Conservation (phyloP, 2,113 vertebrate species). For the Meriones unguiculatus region DNA sequence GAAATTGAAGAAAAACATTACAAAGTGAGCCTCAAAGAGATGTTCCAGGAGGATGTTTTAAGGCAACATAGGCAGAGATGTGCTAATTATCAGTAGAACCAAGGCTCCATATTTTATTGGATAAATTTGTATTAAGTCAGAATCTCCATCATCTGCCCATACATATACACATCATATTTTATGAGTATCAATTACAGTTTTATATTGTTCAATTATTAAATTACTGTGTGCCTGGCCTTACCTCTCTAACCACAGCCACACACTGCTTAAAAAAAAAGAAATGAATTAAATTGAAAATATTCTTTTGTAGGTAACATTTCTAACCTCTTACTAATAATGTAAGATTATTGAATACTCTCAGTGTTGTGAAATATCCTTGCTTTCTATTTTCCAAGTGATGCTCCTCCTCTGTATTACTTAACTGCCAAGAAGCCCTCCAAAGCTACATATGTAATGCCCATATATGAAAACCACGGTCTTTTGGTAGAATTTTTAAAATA, state of each 20-base stretch:
- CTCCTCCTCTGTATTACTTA: background rate
- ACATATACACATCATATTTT: background rate
- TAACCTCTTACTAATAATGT: background rate
- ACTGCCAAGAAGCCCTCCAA: background rate
- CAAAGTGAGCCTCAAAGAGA: conserved; percentile 1
- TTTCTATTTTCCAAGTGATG: background rate
- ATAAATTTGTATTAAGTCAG: conserved; percentile 34
- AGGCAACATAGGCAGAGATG: background rate
- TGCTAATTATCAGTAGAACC: background rate
- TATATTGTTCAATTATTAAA: conserved; percentile 1
- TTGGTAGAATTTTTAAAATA: background rate
- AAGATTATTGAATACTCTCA: background rate
- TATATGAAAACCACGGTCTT: background rate
- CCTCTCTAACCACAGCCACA: background rate
- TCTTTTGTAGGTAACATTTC: conserved; percentile 1
- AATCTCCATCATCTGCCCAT: background rate
- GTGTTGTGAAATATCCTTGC: conserved; percentile 1
- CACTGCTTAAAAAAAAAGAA: conserved; percentile 7
- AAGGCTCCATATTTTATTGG: background rate
- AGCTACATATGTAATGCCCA: background rate
- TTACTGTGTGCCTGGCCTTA: conserved; percentile 2
- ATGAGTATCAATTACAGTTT: conserved; percentile 19
- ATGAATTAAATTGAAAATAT: conserved; percentile 41
- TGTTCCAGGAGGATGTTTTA: background rate
- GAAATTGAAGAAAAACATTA: conserved; percentile 24